Conservation (phyloP, 2,888 invertebrate genomes). For the Coleophora deauratella region DNA sequence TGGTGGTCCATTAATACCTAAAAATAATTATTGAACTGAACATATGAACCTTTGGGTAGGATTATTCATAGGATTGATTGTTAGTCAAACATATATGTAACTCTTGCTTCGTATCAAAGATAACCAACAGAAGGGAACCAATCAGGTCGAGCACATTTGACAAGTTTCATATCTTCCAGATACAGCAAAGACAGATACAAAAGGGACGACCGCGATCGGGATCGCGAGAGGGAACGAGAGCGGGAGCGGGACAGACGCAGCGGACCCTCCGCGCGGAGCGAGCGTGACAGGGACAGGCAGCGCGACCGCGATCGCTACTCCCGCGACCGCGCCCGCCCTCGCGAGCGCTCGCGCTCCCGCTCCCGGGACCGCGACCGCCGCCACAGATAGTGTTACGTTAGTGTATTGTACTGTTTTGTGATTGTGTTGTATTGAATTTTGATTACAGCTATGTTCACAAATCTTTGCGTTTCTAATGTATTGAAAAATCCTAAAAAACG, state of each 20-base stretch:
- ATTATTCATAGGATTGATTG: too few species aligned
- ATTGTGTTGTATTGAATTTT: slow-evolving; percentile 34
- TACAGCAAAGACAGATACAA: slow-evolving; percentile 53
- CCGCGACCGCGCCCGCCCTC: slow-evolving; percentile 29
- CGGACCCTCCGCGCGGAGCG: slow-evolving; percentile 20
- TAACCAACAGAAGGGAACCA: too few species aligned
- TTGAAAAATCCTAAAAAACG: too few species aligned
- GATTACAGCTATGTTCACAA: slow-evolving; percentile 26
- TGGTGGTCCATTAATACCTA: too few species aligned
- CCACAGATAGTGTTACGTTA: slow-evolving; percentile 47
- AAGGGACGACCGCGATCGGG: slow-evolving; percentile 27
- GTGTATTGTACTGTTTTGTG: slow-evolving; percentile 22
- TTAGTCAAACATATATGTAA: too few species aligned
- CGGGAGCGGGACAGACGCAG: slow-evolving; percentile 35
- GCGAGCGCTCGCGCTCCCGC: slow-evolving; percentile 40
- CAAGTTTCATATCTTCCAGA: slow-evolving; percentile 36
- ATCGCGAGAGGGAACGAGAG: slow-evolving; percentile 40
- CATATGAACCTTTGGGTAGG: too few species aligned
- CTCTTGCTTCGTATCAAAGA: too few species aligned
- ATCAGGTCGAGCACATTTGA: too few species aligned
- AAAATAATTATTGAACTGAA: too few species aligned
- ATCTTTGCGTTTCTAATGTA: slow-evolving; percentile 1
- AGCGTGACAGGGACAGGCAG: slow-evolving; percentile 22
- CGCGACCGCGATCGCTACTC: slow-evolving; percentile 18
- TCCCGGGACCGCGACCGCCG: slow-evolving; percentile 59